A percentile compares a stretch with the other conserved stretches of the same genome.
These are phyloP conservation scores for Pseudoatta argentina DNA, from an alignment of 1,140 invertebrate species.

Conservation along the genomic window DNA sequence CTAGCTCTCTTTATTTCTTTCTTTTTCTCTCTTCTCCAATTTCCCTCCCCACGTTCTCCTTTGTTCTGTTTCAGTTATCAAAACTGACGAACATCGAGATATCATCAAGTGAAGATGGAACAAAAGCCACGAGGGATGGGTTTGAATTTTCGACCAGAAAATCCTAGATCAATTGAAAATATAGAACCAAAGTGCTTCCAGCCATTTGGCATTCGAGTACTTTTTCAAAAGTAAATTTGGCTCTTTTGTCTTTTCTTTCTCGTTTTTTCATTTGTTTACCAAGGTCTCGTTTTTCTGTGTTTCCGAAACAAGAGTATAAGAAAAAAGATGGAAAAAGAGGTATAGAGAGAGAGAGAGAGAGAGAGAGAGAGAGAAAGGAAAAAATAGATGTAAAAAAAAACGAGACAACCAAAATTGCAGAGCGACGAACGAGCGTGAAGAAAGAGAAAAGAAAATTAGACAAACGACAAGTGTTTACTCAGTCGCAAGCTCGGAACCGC, in stretches of 20 bases:
- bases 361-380: neutral
- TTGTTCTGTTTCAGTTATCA: neutral
- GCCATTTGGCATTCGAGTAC: slow-evolving; percentile 8
- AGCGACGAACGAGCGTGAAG: slow-evolving; percentile 4
- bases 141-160: slow-evolving; percentile 13
- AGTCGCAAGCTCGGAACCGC: slow-evolving; percentile 64
- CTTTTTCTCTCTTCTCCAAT: neutral
- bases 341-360: neutral
- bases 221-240: slow-evolving; percentile 25
- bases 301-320: neutral
- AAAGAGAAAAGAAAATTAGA: slow-evolving; percentile 60
- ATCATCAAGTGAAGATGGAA: neutral
- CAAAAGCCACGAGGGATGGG: neutral
- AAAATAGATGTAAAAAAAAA: neutral
- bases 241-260: neutral
- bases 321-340: neutral
- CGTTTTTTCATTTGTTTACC: neutral
- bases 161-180: slow-evolving; percentile 7
- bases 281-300: neutral
- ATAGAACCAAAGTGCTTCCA: slow-evolving; percentile 12
- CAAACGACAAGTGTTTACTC: slow-evolving; percentile 72
- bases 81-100: neutral
- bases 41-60: neutral
- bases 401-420: slow-evolving; percentile 7
- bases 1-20: neutral